Conservation (phyloP, 2,797 vertebrate genomes). For the Myioborus miniatus region DNA sequence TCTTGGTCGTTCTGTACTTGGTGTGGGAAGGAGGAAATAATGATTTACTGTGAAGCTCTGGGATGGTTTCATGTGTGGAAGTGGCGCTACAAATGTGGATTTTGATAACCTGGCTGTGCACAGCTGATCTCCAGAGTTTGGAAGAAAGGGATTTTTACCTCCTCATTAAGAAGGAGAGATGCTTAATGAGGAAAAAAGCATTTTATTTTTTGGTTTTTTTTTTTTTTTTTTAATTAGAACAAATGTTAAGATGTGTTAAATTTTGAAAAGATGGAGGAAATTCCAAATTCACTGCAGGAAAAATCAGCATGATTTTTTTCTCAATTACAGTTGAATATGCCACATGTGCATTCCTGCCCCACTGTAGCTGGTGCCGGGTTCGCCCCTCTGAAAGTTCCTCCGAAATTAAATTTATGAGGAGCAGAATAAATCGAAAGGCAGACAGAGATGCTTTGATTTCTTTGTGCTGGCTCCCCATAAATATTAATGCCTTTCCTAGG, state of each 20-base stretch:
- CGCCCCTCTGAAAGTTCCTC: neutral
- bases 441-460: constrained; percentile 22
- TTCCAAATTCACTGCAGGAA: neutral
- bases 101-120: neutral
- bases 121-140: rapidly evolving
- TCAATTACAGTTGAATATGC: neutral
- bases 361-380: rapidly evolving
- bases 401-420: constrained; percentile 14
- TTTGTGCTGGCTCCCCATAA: constrained; percentile 33
- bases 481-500: constrained; percentile 47
- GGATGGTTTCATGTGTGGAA: neutral
- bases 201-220: no score
- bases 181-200: neutral
- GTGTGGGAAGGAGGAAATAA: neutral
- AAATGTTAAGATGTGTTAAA: neutral
- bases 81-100: rapidly evolving
- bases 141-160: neutral
- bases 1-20: neutral
- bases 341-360: neutral
- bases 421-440: neutral
- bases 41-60: neutral
- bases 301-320: neutral
- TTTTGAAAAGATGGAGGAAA: neutral
- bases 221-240: neutral
- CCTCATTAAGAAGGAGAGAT: neutral